Evolutionary conservation across 2,888 invertebrate species (phyloP).

Genomic region (Ormyrus nitidulus): DNA sequence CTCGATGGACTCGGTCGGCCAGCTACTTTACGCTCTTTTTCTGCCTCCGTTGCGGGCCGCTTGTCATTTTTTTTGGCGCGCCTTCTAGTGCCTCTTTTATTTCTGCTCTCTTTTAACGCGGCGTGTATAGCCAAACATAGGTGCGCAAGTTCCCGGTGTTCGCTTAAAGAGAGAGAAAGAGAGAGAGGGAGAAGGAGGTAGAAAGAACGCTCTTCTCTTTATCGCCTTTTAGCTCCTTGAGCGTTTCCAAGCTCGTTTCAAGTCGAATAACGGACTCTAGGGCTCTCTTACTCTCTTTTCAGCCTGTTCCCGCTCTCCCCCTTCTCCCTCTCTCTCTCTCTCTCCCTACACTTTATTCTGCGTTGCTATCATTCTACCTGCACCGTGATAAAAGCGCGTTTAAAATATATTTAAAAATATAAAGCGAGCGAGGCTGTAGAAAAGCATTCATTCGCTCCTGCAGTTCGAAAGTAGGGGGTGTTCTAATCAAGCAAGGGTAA

Average conservation of each 20-base stretch:
- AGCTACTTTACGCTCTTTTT: not conserved
- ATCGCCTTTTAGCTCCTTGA: constrained; percentile 46
- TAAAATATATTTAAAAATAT: not conserved
- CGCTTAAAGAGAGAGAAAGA: constrained; percentile 9
- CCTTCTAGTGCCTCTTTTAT: not conserved
- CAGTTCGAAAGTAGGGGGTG: too few relatives aligned
- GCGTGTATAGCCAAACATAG: too few relatives aligned
- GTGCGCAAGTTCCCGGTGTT: not conserved
- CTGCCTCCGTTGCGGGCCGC: not conserved
- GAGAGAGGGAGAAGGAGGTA: constrained; percentile 10
- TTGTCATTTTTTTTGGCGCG: constrained; percentile 8
- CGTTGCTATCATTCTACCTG: constrained; percentile 2
- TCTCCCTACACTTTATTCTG: not conserved
- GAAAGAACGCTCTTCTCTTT: constrained; percentile 41
- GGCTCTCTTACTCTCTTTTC: constrained; percentile 35
- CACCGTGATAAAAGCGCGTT: not conserved
- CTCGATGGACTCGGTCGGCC: too few relatives aligned
- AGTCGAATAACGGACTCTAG: constrained; percentile 50
- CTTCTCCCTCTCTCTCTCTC: constrained; percentile 4
- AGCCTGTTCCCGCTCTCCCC: not conserved
- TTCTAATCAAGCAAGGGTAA: not conserved
- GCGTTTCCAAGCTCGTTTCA: constrained; percentile 31
- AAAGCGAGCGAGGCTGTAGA: not conserved
- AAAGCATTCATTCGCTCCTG: not conserved
- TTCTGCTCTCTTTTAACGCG: too few relatives aligned